Conservation (phyloP, 2,888 invertebrate genomes). For the Sminthurinus aureus region DNA sequence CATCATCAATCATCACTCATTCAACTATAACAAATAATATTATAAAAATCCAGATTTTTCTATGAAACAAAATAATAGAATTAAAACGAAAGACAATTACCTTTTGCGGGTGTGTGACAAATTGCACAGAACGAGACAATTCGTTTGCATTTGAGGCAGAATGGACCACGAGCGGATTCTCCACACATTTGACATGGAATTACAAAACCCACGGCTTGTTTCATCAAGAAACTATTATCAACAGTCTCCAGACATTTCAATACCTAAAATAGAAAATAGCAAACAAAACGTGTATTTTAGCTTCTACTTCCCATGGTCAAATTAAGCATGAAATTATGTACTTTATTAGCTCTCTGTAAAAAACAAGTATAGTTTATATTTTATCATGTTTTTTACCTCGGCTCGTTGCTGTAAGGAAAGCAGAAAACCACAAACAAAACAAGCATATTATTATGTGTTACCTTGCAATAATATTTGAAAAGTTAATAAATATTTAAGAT, state of each 20-base stretch:
- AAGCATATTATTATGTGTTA: too few relatives aligned
- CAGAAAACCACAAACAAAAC: too few relatives aligned
- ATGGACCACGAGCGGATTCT: constrained; percentile 70
- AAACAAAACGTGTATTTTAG: constrained; percentile 7
- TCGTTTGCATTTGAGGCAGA: constrained; percentile 74
- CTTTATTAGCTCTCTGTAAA: background rate
- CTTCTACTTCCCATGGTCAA: too few relatives aligned
- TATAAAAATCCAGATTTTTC: background rate
- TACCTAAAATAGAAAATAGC: constrained; percentile 65
- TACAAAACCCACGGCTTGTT: constrained; percentile 76
- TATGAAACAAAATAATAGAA: constrained; percentile 8
- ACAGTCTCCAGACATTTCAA: constrained; percentile 68
- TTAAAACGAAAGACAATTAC: constrained; percentile 63
- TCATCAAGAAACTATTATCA: constrained; percentile 63
- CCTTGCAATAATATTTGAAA: too few relatives aligned
- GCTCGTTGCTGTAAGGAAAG: constrained; percentile 81
- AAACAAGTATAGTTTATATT: too few relatives aligned
- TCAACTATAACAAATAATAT: constrained; percentile 1
- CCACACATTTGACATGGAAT: constrained; percentile 77
- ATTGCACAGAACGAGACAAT: constrained; percentile 81
- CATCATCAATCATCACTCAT: too few relatives aligned
- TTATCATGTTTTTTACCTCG: constrained; percentile 60
- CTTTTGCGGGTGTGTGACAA: constrained; percentile 86
- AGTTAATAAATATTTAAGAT: too few relatives aligned
- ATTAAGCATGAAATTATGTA: too few relatives aligned